A percentile compares a stretch with the other conserved stretches of the same genome.
phyloP scores from a whole-genome alignment of 2,888 invertebrate species.

The Archips crataeganus region DNA sequence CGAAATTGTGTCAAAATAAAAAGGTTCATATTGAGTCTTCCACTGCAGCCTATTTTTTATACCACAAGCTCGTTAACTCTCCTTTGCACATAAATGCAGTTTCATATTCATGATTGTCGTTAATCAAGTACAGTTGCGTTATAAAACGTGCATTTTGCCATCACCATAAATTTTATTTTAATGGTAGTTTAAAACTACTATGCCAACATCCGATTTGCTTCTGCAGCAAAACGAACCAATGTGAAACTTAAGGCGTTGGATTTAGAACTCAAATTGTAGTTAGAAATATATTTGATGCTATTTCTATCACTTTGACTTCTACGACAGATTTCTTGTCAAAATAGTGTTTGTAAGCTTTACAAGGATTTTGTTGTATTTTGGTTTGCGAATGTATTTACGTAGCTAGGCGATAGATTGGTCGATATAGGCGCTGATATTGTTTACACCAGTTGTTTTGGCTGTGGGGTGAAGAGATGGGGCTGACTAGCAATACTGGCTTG shows the following conservation, averaged over 20 bases:
- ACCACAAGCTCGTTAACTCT: constrained; percentile 8
- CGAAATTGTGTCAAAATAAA: not conserved
- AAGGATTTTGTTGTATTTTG: not conserved
- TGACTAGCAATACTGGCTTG: constrained; percentile 88
- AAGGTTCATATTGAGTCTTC: not conserved
- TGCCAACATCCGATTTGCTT: constrained; percentile 26
- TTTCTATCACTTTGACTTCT: constrained; percentile 30
- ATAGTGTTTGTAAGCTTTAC: constrained; percentile 18
- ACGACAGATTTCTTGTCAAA: constrained; percentile 16
- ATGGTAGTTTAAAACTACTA: constrained; percentile 27
- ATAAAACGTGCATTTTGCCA: constrained; percentile 42
- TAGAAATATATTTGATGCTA: constrained; percentile 13
- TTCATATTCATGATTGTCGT: constrained; percentile 41
- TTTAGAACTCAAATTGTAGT: constrained; percentile 13
- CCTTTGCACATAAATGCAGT: constrained; percentile 35
- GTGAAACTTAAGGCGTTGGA: not conserved
- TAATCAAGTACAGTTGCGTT: constrained; percentile 37
- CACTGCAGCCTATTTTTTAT: not conserved
- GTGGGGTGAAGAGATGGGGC: constrained; percentile 73
- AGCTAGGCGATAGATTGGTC: constrained; percentile 70
- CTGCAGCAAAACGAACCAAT: not conserved
- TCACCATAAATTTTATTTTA: constrained; percentile 41
- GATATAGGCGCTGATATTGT: constrained; percentile 52
- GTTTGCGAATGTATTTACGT: constrained; percentile 47
- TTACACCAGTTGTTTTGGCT: not conserved